phyloP scores from a whole-genome alignment of 1,140 invertebrate genomes.

The Zaprionus kolodkinae region DNA sequence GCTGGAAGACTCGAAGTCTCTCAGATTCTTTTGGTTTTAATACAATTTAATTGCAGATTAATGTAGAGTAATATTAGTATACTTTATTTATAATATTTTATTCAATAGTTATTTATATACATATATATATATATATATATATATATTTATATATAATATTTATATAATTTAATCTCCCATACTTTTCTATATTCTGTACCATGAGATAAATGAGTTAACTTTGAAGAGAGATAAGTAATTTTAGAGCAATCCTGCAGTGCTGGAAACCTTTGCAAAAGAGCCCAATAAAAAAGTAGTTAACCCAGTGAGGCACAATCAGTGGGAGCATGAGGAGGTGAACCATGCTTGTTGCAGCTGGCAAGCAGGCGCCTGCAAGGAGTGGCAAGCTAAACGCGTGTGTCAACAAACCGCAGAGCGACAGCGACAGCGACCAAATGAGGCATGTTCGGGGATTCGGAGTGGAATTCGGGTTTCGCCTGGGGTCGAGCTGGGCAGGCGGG shows the following conservation, averaged over 20 bases:
- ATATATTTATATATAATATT: too few species aligned
- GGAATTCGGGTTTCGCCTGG: background rate
- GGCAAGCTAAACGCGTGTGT: constrained; percentile 49
- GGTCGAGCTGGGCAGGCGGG: background rate
- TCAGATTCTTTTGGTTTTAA: constrained; percentile 4
- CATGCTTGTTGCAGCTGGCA: constrained; percentile 51
- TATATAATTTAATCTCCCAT: too few species aligned
- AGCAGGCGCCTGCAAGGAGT: constrained; percentile 11
- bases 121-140: too few species aligned
- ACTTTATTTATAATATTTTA: too few species aligned
- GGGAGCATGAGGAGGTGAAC: too few species aligned
- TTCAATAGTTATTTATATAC: too few species aligned
- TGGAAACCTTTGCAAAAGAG: constrained; percentile 38
- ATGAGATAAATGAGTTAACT: too few species aligned
- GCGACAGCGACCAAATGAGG: constrained; percentile 61
- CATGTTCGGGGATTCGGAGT: constrained; percentile 8
- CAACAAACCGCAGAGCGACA: constrained; percentile 66
- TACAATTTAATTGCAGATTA: constrained; percentile 3
- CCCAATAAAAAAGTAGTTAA: constrained; percentile 17
- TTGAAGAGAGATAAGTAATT: too few species aligned
- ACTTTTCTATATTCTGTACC: too few species aligned
- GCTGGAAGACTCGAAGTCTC: too few species aligned
- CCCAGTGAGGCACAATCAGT: background rate
- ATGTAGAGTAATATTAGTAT: background rate
- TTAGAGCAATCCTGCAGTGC: constrained; percentile 25